phyloP scores from a whole-genome alignment of 2,888 invertebrate species.

The Eupelmus urozonus region DNA sequence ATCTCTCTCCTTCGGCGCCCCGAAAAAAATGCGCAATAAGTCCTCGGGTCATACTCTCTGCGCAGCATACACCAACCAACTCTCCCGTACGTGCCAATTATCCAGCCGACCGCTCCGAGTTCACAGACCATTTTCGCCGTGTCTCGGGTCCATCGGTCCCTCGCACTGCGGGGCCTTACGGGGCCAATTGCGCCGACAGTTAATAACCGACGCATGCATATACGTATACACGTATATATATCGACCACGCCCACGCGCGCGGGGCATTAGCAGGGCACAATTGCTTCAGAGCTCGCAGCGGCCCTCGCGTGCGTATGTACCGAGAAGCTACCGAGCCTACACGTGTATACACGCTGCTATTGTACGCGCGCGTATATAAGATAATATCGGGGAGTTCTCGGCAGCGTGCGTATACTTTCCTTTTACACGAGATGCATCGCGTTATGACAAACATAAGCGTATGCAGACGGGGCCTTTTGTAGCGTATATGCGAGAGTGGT shows the following conservation, averaged over 20 bases:
- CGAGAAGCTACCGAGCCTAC: no score
- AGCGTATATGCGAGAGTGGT: background rate
- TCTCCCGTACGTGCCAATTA: conserved; percentile 51
- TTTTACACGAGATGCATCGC: conserved; percentile 17
- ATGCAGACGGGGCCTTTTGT: background rate
- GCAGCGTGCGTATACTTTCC: conserved; percentile 32
- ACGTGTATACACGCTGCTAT: background rate
- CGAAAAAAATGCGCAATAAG: background rate
- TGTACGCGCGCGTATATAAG: background rate
- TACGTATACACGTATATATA: conserved; percentile 37
- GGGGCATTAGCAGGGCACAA: conserved; percentile 69
- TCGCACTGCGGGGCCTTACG: conserved; percentile 10
- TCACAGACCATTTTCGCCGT: conserved; percentile 67
- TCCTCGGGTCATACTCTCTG: conserved; percentile 59
- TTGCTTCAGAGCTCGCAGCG: conserved; percentile 63
- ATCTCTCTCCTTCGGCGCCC: no score
- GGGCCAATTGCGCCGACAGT: conserved; percentile 22
- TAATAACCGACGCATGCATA: no score
- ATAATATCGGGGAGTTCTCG: conserved; percentile 18
- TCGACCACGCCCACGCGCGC: conserved; percentile 68
- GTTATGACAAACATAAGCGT: conserved; percentile 21
- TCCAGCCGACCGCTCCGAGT: conserved; percentile 44
- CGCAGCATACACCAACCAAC: conserved; percentile 25
- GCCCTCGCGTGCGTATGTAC: background rate
- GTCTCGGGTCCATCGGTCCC: conserved; percentile 62